Conservation (phyloP, 2,888 invertebrate species). For the Cosmorhoe ocellata region DNA sequence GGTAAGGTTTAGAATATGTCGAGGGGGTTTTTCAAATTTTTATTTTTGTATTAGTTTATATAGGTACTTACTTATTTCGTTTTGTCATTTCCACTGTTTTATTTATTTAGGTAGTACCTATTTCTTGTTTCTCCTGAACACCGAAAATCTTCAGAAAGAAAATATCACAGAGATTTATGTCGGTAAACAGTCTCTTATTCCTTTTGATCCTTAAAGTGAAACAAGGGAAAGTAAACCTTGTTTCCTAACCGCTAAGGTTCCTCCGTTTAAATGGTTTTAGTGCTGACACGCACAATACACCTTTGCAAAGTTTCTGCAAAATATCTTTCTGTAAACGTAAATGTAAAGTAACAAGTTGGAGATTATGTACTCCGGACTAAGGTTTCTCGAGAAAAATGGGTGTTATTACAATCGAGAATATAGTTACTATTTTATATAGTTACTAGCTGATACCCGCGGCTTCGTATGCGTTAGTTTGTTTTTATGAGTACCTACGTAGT, state of each 20-base stretch:
- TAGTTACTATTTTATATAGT: not conserved
- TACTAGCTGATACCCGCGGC: no score
- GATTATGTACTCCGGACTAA: slow-evolving; percentile 35
- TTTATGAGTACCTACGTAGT: no score
- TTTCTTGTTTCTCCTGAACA: no score
- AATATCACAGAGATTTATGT: slow-evolving; percentile 3
- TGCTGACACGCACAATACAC: slow-evolving; percentile 31
- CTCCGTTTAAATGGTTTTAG: not conserved
- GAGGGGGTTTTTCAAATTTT: no score
- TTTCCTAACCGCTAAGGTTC: not conserved
- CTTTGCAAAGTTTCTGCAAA: slow-evolving; percentile 34
- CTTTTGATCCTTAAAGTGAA: slow-evolving; percentile 2
- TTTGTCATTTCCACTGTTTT: no score
- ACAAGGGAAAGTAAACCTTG: not conserved
- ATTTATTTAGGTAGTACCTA: no score
- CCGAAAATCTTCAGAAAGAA: not conserved
- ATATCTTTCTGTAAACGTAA: slow-evolving; percentile 37
- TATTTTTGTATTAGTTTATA: no score
- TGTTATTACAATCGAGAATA: no score
- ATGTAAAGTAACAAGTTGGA: slow-evolving; percentile 41
- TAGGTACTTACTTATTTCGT: no score
- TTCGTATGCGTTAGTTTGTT: no score
- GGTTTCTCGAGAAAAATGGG: not conserved
- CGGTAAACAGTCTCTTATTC: slow-evolving; percentile 7
- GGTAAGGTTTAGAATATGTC: no score